Base-by-base conservation (phyloP, 2,113 vertebrate genomes). In the Peromyscus polionotus region DNA sequence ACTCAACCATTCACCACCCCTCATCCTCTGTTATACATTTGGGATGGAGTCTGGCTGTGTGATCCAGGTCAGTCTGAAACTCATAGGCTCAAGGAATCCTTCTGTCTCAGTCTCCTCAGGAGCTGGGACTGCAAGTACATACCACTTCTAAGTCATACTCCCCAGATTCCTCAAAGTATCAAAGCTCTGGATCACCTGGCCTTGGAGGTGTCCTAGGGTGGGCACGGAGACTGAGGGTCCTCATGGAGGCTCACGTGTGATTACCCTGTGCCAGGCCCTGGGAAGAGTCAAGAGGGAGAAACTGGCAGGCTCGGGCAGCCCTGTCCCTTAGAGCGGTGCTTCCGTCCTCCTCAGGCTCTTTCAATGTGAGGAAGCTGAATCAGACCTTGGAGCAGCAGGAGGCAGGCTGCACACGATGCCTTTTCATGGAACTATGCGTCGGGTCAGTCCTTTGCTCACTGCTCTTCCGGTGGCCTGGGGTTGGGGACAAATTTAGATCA, bases 321-420 rank as follows among this genome's bases (percentile, higher is more conserved):
- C 88, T 95, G 89, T 79, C 96, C 96, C 97, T 88, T 93, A 12
- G 0, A 90, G 91, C 80, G 95, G 16, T 0, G 48, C 95, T 98
- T 97, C 96, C 97, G 94, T 95, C 88, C 91, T 75, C 80, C 92
- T 72, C 80, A 91, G 96, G 96, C 96, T 89, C 89, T 45, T 89
- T 98, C 97, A 98, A 98, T 98, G 93, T 75, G 20, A 98, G 98
- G 98, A 99, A 99, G 97, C 96, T 98, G 98, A 99, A 96, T 98
- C 98, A 98, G 98, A 97, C 93, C 90, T 45, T 0, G 0, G 96
- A 10, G 97, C 45, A 81, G 54, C 7, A 73, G 0, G 84, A 83
- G 86, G 33, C 95, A 42, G 96, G 91, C 96, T 33, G 1, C 70
- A 61, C 87, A 39, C 24, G 86, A 87, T 90, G 93, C 31, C 96